Percentiles rank a stretch among this genome's conserved stretches.
Evolutionary conservation across 2,797 vertebrate species (phyloP).

Genomic region (Lacerta viridis): DNA sequence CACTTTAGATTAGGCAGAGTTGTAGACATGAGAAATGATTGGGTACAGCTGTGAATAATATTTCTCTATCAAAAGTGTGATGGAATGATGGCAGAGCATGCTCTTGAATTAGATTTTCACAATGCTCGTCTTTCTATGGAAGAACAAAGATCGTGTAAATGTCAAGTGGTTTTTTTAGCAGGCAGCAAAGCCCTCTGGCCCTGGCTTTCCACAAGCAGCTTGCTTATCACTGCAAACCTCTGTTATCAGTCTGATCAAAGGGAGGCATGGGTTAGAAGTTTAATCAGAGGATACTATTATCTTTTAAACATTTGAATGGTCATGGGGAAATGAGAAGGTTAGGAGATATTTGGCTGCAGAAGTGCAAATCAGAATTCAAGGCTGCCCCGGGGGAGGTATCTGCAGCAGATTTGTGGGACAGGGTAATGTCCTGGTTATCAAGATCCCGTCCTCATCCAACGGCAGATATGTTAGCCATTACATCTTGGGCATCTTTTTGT

Average conservation of each 20-base stretch:
- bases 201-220: constrained; percentile 25
- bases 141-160: constrained; percentile 27
- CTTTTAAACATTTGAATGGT: constrained; percentile 27
- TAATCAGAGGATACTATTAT: constrained; percentile 15
- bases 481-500: not conserved
- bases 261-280: constrained; percentile 5
- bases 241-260: constrained; percentile 35
- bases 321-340: constrained; percentile 19
- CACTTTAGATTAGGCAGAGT: constrained; percentile 5
- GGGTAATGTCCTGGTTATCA: not conserved
- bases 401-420: not conserved
- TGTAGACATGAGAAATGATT: constrained; percentile 11
- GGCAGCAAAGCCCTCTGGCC: not conserved
- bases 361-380: too few species aligned
- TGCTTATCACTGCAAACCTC: not conserved
- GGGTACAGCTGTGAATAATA: not conserved
- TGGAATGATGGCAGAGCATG: not conserved
- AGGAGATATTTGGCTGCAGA: not conserved
- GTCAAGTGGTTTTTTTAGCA: constrained; percentile 10
- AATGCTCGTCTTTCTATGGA: constrained; percentile 19
- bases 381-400: not conserved
- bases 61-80: not conserved
- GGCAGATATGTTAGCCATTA: not conserved
- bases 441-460: not conserved
- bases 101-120: constrained; percentile 21